Evolutionary conservation across 2,113 vertebrate species (phyloP), one percentile per base, ranked within the genome.

Genomic region (Triplophysa siluroides): DNA sequence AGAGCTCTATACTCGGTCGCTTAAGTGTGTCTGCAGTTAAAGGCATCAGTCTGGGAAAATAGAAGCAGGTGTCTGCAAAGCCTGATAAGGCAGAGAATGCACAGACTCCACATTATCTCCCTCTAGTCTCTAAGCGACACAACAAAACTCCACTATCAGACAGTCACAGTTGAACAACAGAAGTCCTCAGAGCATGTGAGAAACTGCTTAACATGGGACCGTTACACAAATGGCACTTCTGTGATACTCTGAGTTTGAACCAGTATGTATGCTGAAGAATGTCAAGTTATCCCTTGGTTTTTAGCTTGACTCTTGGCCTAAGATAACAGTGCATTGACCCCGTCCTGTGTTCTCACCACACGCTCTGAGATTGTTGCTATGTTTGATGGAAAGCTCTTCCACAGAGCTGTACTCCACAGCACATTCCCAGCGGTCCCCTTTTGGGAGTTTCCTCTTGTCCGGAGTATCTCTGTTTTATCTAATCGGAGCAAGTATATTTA

Each of bases 401-500:
- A 58, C 18, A 56, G 52, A 56, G 52, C 52, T 19, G 72, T 26
- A 45, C 8, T 61, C 9, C 3, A 41, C 38, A 56, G 52, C 4
- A 56, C 54, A 58, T 26, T 47, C 45, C 58, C 43, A 75, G 41
- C 21, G 19, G 70, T 43, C 58, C 71, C 69, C 76, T 80, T 58
- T 9, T 16, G 76, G 72, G 84, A 84, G 13, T 58, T 75, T 84
- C 78, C 76, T 71, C 47, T 60, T 79, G 45, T 83, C 76, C 85
- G 41, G 29, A 41, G 63, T 68, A 68, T 74, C 19, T 62, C 24
- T 61, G 23, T 45, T 52, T 83, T 70, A 67, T 81, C 79, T 78
- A 76, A 87, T 88, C 52, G 71, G n/a, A 76, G 62, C 14, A 14
- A 33, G 62, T 87, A 84, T 85, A 85, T 86, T 83, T 84, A 88